Base-by-base conservation (phyloP, 2,113 vertebrate species). In the Caloenas nicobarica region DNA sequence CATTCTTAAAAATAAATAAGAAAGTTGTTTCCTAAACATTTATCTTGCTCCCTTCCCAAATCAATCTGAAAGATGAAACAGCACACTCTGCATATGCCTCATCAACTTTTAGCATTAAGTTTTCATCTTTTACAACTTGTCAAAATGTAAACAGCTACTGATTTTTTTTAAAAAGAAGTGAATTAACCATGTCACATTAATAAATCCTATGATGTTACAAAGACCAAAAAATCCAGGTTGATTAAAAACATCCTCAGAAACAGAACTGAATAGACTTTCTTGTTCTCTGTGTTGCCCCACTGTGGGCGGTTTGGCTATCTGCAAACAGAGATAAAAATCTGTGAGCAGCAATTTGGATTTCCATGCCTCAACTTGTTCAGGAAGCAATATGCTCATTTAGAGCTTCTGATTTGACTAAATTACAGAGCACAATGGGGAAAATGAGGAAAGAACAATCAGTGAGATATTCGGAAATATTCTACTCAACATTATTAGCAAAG, bases 331-430 rank as follows among this genome's bases (percentile, higher is more conserved):
- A 94, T 56, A 72, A 74, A 91, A 88, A 92, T 88, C 40, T 33
- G 53, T 14, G 54, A 90, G 77, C 60, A 65, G 28, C 5, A 24
- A 70, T 72, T 82, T 0, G 4, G 77, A 90, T 68, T 97, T 90
- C 62, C 16, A 3, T 66, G 77, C 69, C 53, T 71, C 54, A 90
- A 50, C 90, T 85, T 93, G 83, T 46, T 84, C 62, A 86, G 69
- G 65, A 8, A 95, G 48, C 58, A 88, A 33, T 26, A 70, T 25
- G n/a, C 51, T 91, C 48, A 88, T 84, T 73, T 81, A 40, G 46
- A 96, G 77, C 23, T 54, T 81, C 74, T 82, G 72, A 91, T 66
- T 92, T 95, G 73, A 93, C n/a, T 93, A 70, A 83, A 86, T 54
- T 53, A 68, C 56, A 58, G n/a, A 71, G 44, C 56, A 93, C 24